Evolutionary conservation across 2,113 vertebrate species (phyloP).

Genomic region (Ifrita kowaldi): DNA sequence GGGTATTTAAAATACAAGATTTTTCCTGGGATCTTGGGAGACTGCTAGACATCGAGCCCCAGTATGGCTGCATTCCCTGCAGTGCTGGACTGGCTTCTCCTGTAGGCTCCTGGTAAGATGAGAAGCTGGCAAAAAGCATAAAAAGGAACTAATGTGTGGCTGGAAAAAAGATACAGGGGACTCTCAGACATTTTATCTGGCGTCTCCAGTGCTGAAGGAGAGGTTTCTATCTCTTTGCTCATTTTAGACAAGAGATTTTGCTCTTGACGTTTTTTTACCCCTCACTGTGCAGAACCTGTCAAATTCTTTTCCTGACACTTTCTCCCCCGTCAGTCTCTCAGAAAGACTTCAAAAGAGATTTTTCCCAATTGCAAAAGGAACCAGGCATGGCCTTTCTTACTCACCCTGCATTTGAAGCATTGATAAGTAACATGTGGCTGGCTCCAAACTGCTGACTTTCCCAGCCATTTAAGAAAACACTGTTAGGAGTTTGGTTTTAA

Average conservation of each 20-base stretch:
- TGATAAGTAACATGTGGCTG: constrained; percentile 66
- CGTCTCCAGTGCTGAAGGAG: background rate
- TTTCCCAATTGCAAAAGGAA: constrained; percentile 18
- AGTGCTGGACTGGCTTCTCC: background rate
- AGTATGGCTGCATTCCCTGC: background rate
- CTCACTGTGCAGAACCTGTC: constrained; percentile 41
- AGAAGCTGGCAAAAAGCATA: constrained; percentile 3
- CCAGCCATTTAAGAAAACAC: constrained; percentile 26
- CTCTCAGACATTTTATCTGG: constrained; percentile 25
- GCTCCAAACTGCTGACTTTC: constrained; percentile 34
- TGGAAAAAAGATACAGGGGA: constrained; percentile 23
- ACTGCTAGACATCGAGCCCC: background rate
- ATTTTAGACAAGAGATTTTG: constrained; percentile 7
- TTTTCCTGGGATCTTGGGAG: background rate
- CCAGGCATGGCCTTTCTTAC: constrained; percentile 27
- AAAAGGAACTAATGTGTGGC: background rate
- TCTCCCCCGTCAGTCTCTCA: background rate
- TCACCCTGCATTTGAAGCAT: constrained; percentile 39
- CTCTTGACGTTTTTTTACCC: background rate
- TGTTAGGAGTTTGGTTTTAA: background rate
- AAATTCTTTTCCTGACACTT: constrained; percentile 57
- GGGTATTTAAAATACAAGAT: background rate
- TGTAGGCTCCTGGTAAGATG: constrained; percentile 2
- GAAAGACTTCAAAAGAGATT: constrained; percentile 57
- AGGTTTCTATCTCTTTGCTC: constrained; percentile 18